Base-by-base conservation (phyloP, 2,888 invertebrate species). In the Drosophila lutescens region DNA sequence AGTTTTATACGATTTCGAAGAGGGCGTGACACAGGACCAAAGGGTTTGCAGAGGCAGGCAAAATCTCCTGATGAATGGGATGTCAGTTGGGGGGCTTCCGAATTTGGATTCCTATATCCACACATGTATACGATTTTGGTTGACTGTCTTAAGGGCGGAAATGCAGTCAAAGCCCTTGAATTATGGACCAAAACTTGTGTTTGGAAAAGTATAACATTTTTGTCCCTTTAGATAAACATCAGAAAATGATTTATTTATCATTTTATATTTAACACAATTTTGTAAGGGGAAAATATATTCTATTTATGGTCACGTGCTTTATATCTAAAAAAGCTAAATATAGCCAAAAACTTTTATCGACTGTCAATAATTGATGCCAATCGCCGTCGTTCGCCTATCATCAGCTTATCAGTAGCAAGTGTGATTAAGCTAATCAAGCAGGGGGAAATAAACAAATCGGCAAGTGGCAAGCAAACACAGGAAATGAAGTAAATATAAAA, bases 1-100 rank as follows among this genome's bases (percentile, higher is more conserved):
- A 76, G 71, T 81, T 78, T 79, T 71, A 79, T 83, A 51, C 56
- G 60, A 73, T 72, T 80, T 70, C 44, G 41, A 57, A 57, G 41
- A 32, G 62, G 78, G 72, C 77, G 78, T 77, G 83, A 78, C 72
- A 78, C 74, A 69, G 72, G 69, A 66, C 69, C 75, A 80, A 83
- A 78, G 56, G 69, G 58, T 66, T 77, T 17, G 23, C 17, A 10
- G 23, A 30, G 63, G 38, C 50, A 50, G 50, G 41, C 46, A 38
- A 40, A 43, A 55, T 51, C 15, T 56, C 40, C 55, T 71, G 65
- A 65, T 65, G 53, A 65, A 65, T 65, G 65, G 38, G 38, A 13
- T 65, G 65, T 34, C 66, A 34, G 46, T 30, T 12, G 68, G 34
- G 46, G 20, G 30, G 5, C 38, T 12, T 9, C 34, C 6, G 47